Conservation (phyloP, 2,797 vertebrate species). For the Synanceia verrucosa region DNA sequence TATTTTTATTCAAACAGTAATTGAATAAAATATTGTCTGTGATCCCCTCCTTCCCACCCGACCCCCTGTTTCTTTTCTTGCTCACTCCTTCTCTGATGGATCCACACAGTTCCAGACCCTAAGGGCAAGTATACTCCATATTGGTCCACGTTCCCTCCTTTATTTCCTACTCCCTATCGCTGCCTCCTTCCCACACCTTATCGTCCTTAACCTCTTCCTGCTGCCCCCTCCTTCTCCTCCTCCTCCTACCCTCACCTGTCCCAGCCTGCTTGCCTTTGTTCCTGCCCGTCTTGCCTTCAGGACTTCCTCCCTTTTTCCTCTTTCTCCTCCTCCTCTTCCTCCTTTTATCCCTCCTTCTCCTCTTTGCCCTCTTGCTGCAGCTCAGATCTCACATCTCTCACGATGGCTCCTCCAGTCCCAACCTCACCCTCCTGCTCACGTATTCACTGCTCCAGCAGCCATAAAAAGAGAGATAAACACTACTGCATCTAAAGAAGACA, state of each 20-base stretch:
- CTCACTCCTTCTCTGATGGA: constrained; percentile 99
- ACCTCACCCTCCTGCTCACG: constrained; percentile 49
- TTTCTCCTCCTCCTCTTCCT: constrained; percentile 57
- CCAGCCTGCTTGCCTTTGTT: constrained; percentile 83
- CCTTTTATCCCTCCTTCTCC: constrained; percentile 51
- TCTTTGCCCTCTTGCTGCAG: constrained; percentile 80
- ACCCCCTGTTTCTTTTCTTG: constrained; percentile 98
- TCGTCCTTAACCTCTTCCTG: constrained; percentile 81
- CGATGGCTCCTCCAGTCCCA: constrained; percentile 75
- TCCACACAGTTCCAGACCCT: constrained; percentile 95
- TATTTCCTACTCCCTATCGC: constrained; percentile 77
- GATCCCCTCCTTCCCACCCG: constrained; percentile 93
- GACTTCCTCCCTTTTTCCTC: constrained; percentile 38
- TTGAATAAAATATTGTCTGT: constrained; percentile 99
- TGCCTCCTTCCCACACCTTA: constrained; percentile 72
- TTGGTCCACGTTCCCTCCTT: constrained; percentile 92
- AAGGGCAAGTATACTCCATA: constrained; percentile 99
- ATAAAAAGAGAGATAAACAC: constrained; percentile 6
- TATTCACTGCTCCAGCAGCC: constrained; percentile 60
- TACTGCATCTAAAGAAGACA: constrained; percentile 50
- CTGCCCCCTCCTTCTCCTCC: constrained; percentile 55
- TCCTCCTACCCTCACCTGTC: constrained; percentile 71
- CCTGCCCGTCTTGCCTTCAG: constrained; percentile 78
- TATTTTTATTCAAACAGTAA: constrained; percentile 99
- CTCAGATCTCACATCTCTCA: constrained; percentile 87